Conservation (phyloP, 2,797 vertebrate species). For the Propithecus deckenii region DNA sequence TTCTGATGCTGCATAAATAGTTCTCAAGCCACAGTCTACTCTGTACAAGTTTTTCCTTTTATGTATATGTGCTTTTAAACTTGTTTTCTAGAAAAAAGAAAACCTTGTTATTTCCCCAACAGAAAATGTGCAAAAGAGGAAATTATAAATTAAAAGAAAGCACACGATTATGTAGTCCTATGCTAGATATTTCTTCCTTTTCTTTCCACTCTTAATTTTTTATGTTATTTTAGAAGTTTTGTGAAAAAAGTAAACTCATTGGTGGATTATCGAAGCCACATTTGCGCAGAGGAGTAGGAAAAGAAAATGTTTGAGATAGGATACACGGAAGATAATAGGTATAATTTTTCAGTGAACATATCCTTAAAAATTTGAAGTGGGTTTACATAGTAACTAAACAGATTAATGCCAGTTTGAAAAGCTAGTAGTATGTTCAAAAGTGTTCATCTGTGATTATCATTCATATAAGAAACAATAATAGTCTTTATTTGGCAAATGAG, state of each 20-base stretch:
- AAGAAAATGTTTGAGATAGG: slow-evolving; percentile 82
- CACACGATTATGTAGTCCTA: slow-evolving; percentile 52
- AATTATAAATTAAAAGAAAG: slow-evolving; percentile 80
- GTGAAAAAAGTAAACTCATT: not conserved
- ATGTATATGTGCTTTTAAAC: slow-evolving; percentile 84
- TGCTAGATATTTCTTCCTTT: slow-evolving; percentile 34
- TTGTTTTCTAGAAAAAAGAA: slow-evolving; percentile 78
- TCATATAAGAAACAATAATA: slow-evolving; percentile 59
- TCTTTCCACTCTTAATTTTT: not conserved
- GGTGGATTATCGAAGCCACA: slow-evolving; percentile 12
- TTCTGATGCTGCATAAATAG: slow-evolving; percentile 98
- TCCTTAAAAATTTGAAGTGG: slow-evolving; percentile 65
- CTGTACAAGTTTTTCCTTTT: slow-evolving; percentile 87
- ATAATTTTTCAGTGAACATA: slow-evolving; percentile 71
- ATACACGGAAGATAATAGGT: slow-evolving; percentile 79
- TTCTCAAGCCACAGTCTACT: slow-evolving; percentile 92
- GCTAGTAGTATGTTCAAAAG: slow-evolving; percentile 70
- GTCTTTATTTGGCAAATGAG: slow-evolving; percentile 30
- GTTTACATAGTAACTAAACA: slow-evolving; percentile 76
- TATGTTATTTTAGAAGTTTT: slow-evolving; percentile 37
- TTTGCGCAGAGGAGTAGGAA: slow-evolving; percentile 78
- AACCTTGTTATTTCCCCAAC: slow-evolving; percentile 77
- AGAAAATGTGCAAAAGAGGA: slow-evolving; percentile 82
- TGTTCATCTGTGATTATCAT: slow-evolving; percentile 70
- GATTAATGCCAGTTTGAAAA: slow-evolving; percentile 77